These are phyloP conservation scores for Apis cerana DNA, from an alignment of 1,140 invertebrate genomes.

Conservation along the genomic window DNA sequence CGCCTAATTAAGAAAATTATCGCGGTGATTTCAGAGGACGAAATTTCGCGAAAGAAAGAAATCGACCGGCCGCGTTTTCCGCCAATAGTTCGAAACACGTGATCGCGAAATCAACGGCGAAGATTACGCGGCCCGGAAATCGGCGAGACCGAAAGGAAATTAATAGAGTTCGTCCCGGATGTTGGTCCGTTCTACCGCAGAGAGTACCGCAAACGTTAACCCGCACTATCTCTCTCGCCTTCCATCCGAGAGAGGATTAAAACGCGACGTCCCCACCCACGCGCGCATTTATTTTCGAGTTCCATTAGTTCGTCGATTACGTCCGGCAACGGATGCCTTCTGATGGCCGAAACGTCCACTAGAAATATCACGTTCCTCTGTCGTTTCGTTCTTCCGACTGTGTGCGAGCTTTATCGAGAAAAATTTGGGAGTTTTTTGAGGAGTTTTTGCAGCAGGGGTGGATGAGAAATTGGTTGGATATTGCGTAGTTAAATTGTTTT, in stretches of 20 bases:
- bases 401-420: too few relatives aligned
- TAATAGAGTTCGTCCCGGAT: constrained; percentile 71
- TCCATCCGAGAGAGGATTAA: constrained; percentile 31
- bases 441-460: too few relatives aligned
- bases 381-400: too few relatives aligned
- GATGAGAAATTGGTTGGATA: too few relatives aligned
- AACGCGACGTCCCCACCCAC: constrained; percentile 8
- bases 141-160: constrained; percentile 67
- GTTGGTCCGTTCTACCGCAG: constrained; percentile 60
- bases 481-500: too few relatives aligned
- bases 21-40: neutral
- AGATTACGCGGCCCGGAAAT: constrained; percentile 63
- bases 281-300: constrained; percentile 30
- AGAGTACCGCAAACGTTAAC: constrained; percentile 67
- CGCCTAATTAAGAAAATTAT: constrained; percentile 41
- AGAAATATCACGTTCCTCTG: neutral
- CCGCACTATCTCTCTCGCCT: constrained; percentile 16
- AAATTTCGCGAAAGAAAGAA: neutral
- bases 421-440: too few relatives aligned
- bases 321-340: neutral
- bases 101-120: constrained; percentile 48
- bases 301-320: neutral
- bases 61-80: neutral
- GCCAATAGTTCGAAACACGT: constrained; percentile 16
- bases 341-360: neutral